Evolutionary conservation across 2,888 invertebrate genomes (phyloP).

Genomic region (Linyphia triangularis): DNA sequence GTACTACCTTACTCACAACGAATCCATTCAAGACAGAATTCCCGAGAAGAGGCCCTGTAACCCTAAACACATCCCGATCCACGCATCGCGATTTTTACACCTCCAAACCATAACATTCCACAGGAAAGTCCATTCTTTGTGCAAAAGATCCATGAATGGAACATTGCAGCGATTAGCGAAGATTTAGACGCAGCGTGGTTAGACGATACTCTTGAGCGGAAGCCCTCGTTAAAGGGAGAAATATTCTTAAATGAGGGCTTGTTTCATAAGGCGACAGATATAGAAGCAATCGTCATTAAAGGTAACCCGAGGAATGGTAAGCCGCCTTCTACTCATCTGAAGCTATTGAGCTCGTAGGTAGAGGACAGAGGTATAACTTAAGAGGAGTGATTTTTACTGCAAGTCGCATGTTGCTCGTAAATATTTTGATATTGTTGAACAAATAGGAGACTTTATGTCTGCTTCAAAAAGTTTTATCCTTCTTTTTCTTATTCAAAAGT

Average conservation of each 20-base stretch:
- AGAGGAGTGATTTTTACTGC: too few relatives aligned
- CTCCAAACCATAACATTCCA: neutral
- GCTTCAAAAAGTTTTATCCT: too few relatives aligned
- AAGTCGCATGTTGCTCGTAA: too few relatives aligned
- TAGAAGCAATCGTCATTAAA: constrained; percentile 58
- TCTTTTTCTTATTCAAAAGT: too few relatives aligned
- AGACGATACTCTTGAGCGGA: constrained; percentile 57
- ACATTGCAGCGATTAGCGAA: constrained; percentile 49
- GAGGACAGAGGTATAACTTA: neutral
- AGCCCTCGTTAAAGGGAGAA: constrained; percentile 52
- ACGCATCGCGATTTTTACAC: neutral
- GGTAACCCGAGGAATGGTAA: constrained; percentile 28
- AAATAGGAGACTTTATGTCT: too few relatives aligned
- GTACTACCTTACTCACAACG: neutral
- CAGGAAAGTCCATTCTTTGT: neutral
- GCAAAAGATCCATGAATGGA: neutral
- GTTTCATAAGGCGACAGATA: constrained; percentile 65
- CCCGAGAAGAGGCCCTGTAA: neutral
- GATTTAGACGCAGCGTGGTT: constrained; percentile 57
- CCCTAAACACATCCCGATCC: neutral
- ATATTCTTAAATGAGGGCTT: constrained; percentile 66
- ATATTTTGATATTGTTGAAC: too few relatives aligned
- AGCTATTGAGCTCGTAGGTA: neutral
- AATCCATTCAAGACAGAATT: neutral
- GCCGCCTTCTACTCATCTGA: neutral